phyloP scores from a whole-genome alignment of 2,888 invertebrate genomes.

The Ceraclea dissimilis region DNA sequence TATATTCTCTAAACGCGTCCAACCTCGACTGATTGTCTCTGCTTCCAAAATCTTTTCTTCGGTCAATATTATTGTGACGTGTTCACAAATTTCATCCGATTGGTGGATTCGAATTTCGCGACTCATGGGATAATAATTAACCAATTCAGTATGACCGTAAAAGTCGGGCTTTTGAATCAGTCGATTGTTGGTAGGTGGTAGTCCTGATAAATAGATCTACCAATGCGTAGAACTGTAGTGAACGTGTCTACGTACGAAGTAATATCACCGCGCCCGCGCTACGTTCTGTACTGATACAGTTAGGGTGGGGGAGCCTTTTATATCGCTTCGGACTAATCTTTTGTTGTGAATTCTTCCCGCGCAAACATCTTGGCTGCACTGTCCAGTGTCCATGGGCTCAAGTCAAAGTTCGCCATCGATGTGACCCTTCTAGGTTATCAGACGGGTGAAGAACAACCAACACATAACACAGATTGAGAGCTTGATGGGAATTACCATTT shows the following conservation, averaged over 20 bases:
- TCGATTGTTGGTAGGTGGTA: background rate
- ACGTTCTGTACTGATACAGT: slow-evolving; percentile 6
- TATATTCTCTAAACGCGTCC: slow-evolving; percentile 3
- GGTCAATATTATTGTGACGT: background rate
- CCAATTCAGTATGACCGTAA: background rate
- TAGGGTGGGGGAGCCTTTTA: slow-evolving; percentile 11
- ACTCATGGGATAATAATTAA: background rate
- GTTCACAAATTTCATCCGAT: background rate
- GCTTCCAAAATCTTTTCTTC: background rate
- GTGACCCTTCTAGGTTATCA: slow-evolving; percentile 18
- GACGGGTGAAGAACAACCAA: slow-evolving; percentile 16
- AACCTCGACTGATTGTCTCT: slow-evolving; percentile 3
- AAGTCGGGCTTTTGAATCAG: background rate
- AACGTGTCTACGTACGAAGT: background rate
- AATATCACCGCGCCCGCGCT: background rate
- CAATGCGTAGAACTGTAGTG: background rate
- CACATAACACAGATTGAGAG: slow-evolving; percentile 3
- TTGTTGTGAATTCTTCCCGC: slow-evolving; percentile 5
- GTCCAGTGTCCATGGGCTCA: slow-evolving; percentile 4
- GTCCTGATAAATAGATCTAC: background rate
- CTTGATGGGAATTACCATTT: background rate
- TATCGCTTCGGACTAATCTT: slow-evolving; percentile 5
- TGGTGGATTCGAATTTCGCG: background rate
- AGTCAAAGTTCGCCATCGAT: slow-evolving; percentile 22
- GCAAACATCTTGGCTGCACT: slow-evolving; percentile 8